phyloP scores from a whole-genome alignment of 2,888 invertebrate species.

The Hipparchia semele region DNA sequence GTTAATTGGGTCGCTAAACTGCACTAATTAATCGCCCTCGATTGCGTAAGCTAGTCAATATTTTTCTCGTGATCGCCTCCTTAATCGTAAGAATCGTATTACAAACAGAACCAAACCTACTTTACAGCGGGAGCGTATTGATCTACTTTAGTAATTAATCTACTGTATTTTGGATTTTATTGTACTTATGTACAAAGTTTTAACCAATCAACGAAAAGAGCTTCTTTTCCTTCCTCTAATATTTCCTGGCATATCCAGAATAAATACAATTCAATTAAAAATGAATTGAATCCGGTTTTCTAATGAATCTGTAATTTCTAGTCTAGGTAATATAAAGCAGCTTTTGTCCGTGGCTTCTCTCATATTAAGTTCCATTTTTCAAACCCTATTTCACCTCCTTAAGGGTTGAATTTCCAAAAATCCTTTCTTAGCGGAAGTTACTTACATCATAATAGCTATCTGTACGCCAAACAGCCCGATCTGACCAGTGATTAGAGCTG shows the following conservation, averaged over 20 bases:
- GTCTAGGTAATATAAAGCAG: too few relatives aligned
- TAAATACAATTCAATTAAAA: neutral
- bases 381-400: too few relatives aligned
- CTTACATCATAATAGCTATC: too few relatives aligned
- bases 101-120: neutral
- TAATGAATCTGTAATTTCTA: neutral
- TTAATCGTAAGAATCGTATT: slow-evolving; percentile 3
- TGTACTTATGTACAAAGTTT: neutral
- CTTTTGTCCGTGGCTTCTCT: too few relatives aligned
- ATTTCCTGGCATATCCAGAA: neutral
- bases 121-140: neutral
- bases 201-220: neutral
- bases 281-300: neutral
- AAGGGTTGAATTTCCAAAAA: too few relatives aligned
- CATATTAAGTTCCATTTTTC: too few relatives aligned
- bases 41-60: slow-evolving; percentile 5
- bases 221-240: neutral
- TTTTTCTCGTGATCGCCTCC: neutral
- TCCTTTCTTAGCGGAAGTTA: too few relatives aligned
- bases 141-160: neutral
- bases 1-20: neutral
- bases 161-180: neutral
- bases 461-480: too few relatives aligned
- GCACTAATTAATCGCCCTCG: slow-evolving; percentile 2
- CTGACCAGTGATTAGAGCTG: too few relatives aligned